These are phyloP conservation scores for Kryptolebias ocellatus DNA, from an alignment of 2,797 vertebrate genomes.

Conservation along the genomic window DNA sequence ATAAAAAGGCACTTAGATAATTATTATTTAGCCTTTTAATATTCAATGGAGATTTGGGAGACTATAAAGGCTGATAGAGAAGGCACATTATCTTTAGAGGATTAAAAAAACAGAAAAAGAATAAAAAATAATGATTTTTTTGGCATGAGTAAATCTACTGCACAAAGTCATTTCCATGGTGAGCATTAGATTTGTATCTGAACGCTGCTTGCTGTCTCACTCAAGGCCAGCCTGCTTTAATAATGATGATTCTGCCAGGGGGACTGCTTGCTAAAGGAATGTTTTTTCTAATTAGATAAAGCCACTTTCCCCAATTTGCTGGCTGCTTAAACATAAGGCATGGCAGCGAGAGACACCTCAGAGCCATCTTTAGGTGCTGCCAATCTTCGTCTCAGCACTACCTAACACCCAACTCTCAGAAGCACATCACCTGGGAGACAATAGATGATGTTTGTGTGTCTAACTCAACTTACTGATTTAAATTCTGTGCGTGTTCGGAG, in stretches of 20 bases:
- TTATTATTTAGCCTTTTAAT: conserved; percentile 67
- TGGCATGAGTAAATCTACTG: conserved; percentile 61
- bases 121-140: conserved; percentile 61
- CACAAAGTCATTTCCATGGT: conserved; percentile 65
- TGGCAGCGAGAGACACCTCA: conserved; percentile 72
- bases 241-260: conserved; percentile 80
- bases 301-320: conserved; percentile 82
- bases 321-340: conserved; percentile 82
- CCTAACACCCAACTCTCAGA: conserved; percentile 60
- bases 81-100: conserved; percentile 39
- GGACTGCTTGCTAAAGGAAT: conserved; percentile 80
- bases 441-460: conserved; percentile 56
- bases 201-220: conserved; percentile 68
- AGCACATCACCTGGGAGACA: conserved; percentile 69
- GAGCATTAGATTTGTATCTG: conserved; percentile 78
- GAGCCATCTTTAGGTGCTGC: conserved; percentile 73
- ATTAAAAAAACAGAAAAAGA: conserved; percentile 35
- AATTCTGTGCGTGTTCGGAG: conserved; percentile 50
- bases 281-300: conserved; percentile 84
- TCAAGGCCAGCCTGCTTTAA: conserved; percentile 80
- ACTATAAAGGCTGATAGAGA: conserved; percentile 38
- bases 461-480: conserved; percentile 33
- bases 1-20: conserved; percentile 64
- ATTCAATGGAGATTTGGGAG: conserved; percentile 52
- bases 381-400: conserved; percentile 62